These are phyloP conservation scores for Torymus texanus DNA, from an alignment of 2,888 invertebrate species.

Conservation along the genomic window DNA sequence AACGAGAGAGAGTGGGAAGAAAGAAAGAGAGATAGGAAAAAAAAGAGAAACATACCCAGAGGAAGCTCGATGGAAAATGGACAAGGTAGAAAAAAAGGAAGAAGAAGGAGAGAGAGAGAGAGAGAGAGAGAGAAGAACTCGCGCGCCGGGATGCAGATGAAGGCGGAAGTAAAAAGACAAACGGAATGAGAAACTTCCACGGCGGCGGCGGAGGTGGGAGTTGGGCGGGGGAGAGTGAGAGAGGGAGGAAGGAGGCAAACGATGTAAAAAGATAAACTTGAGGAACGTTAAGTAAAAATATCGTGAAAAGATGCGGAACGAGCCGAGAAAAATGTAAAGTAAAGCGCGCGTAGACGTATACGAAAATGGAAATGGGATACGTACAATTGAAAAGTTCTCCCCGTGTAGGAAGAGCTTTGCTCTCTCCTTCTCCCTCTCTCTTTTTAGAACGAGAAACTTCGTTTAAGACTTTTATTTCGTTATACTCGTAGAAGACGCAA, in stretches of 20 bases:
- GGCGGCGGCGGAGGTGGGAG: too few species aligned
- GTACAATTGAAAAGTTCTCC: constrained; percentile 34
- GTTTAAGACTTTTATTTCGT: neutral
- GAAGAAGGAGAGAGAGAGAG: constrained; percentile 1
- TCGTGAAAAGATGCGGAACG: constrained; percentile 38
- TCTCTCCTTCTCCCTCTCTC: neutral
- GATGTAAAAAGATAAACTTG: constrained; percentile 52
- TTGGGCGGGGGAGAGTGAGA: too few species aligned
- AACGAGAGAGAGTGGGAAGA: neutral
- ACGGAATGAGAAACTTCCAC: constrained; percentile 42
- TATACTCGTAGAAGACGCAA: neutral
- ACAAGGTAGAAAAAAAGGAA: constrained; percentile 8
- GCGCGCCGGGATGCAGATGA: constrained; percentile 48
- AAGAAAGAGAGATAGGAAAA: neutral
- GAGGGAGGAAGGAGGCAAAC: neutral
- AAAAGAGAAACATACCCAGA: neutral
- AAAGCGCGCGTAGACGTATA: constrained; percentile 27
- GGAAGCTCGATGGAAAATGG: constrained; percentile 33
- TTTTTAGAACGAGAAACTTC: neutral
- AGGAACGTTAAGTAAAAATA: constrained; percentile 49
- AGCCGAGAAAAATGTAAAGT: constrained; percentile 39
- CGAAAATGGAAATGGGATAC: constrained; percentile 35
- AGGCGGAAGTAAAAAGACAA: constrained; percentile 28
- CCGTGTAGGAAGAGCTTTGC: neutral
- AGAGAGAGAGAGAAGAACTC: neutral